Conservation (phyloP, 2,113 vertebrate species). For the Numenius arquata region DNA sequence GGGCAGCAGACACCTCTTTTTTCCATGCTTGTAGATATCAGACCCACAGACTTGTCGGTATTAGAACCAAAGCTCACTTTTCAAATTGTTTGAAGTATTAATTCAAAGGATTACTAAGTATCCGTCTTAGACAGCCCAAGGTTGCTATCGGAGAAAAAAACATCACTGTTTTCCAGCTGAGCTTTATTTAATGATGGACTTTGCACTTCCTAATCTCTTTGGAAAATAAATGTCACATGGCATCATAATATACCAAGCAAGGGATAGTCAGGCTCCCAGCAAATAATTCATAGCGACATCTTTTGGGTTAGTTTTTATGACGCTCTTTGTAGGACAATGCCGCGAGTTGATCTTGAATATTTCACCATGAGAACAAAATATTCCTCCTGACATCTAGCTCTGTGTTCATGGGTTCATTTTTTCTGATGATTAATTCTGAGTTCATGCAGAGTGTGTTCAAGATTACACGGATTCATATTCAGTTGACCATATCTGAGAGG, state of each 20-base stretch:
- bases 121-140: background rate
- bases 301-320: constrained; percentile 38
- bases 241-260: constrained; percentile 7
- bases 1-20: background rate
- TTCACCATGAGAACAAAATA: constrained; percentile 46
- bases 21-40: background rate
- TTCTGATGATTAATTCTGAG: constrained; percentile 66
- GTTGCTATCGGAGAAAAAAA: background rate
- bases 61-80: background rate
- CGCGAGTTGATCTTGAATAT: constrained; percentile 12
- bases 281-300: constrained; percentile 11
- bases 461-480: constrained; percentile 63
- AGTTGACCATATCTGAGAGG: constrained; percentile 69
- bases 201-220: constrained; percentile 29
- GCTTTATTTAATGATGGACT: constrained; percentile 35
- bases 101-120: constrained; percentile 12
- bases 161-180: background rate
- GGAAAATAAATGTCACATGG: constrained; percentile 42
- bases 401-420: constrained; percentile 44
- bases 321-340: background rate
- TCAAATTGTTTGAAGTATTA: constrained; percentile 16
- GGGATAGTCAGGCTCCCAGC: background rate
- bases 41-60: background rate
- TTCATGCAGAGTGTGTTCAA: constrained; percentile 62
- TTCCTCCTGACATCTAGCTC: constrained; percentile 44